Evolutionary conservation across 2,888 invertebrate species (phyloP).

Genomic region (Trachelus tabidus): DNA sequence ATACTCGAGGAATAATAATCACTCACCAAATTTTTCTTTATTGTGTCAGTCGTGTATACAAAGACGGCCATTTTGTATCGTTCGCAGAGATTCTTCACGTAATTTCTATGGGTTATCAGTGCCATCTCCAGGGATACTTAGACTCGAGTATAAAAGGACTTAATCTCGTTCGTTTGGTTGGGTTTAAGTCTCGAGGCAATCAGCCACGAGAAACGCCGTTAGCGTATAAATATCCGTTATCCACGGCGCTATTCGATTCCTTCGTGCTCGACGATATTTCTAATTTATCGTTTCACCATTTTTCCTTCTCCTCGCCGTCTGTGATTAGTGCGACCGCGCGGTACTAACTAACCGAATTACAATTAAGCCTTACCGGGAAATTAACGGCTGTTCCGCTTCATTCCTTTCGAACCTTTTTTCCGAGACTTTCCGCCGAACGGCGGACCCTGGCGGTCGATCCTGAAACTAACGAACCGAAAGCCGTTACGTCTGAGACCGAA

Average conservation of each 20-base stretch:
- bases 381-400: slow-evolving; percentile 3
- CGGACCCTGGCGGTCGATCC: slow-evolving; percentile 7
- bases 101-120: background rate
- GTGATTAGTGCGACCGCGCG: background rate
- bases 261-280: background rate
- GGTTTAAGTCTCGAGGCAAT: background rate
- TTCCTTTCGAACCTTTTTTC: background rate
- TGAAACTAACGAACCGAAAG: slow-evolving; percentile 17
- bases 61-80: background rate
- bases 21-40: background rate
- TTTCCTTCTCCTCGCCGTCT: background rate
- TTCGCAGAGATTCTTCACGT: background rate
- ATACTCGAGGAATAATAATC: background rate
- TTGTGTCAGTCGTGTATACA: background rate
- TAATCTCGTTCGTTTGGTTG: background rate
- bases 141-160: background rate
- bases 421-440: background rate
- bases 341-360: slow-evolving; percentile 8
- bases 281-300: background rate
- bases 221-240: background rate
- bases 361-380: slow-evolving; percentile 18
- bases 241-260: background rate
- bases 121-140: background rate
- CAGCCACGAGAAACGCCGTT: background rate
- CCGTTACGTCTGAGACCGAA: slow-evolving; percentile 2